Evolutionary conservation across 1,140 invertebrate species (phyloP).

Genomic region (Drosophila cardini): DNA sequence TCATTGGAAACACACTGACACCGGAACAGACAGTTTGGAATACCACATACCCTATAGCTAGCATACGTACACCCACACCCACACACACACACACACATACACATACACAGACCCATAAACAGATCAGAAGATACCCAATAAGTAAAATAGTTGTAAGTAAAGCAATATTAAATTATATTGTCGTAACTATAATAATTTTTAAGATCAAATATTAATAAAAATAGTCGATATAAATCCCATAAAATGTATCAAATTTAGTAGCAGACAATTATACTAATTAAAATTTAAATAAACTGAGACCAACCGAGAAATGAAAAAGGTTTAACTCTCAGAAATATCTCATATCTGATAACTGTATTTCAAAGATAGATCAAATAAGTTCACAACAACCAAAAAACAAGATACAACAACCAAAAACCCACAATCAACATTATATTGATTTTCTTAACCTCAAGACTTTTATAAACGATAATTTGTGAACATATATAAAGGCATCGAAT

Average conservation of each 20-base stretch:
- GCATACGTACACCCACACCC: slow-evolving; percentile 35
- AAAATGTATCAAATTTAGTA: background rate
- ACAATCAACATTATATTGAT: background rate
- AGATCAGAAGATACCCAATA: background rate
- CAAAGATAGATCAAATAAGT: background rate
- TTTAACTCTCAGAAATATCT: background rate
- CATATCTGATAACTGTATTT: background rate
- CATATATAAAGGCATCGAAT: background rate
- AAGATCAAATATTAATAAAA: background rate
- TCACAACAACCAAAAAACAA: background rate
- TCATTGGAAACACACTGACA: slow-evolving; percentile 79
- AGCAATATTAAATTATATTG: background rate
- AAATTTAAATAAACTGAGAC: background rate
- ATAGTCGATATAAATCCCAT: background rate
- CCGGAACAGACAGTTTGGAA: slow-evolving; percentile 84
- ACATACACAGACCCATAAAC: background rate
- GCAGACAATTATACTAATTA: background rate
- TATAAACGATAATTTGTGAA: background rate
- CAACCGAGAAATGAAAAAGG: background rate
- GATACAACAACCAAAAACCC: too few species aligned
- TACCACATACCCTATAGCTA: slow-evolving; percentile 84
- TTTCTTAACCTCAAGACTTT: background rate
- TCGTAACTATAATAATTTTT: background rate
- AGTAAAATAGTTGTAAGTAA: slow-evolving; percentile 6
- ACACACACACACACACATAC: slow-evolving; percentile 1